Percentiles rank a stretch among this genome's conserved stretches.
These are phyloP conservation scores for Podotricha telesiphe DNA, from an alignment of 2,888 invertebrate species.

Conservation along the genomic window DNA sequence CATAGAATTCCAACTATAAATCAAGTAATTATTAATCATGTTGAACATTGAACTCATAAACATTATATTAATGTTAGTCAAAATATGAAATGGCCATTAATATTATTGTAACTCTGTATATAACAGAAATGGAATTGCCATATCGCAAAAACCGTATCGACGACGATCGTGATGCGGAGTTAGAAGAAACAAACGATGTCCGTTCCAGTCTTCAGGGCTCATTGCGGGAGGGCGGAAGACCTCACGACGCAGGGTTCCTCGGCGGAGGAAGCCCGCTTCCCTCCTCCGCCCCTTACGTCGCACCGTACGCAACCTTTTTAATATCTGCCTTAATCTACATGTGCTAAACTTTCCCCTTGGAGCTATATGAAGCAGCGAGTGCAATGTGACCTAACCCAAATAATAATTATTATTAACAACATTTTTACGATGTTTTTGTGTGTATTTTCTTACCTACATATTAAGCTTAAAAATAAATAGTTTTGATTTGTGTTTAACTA, in stretches of 20 bases:
- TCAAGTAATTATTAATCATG: not conserved
- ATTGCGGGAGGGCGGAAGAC: slow-evolving; percentile 83
- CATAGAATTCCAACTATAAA: not conserved
- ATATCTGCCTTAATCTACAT: slow-evolving; percentile 66
- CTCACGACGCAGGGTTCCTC: slow-evolving; percentile 75
- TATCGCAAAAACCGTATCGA: slow-evolving; percentile 80
- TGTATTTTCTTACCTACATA: not conserved
- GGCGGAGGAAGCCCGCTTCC: slow-evolving; percentile 65
- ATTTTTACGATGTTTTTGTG: too few relatives aligned
- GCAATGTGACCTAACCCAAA: not conserved
- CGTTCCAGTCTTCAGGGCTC: slow-evolving; percentile 87
- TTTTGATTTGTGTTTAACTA: not conserved
- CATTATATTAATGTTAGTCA: not conserved
- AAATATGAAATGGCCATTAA: too few relatives aligned
- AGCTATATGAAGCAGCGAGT: slow-evolving; percentile 48
- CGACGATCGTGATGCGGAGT: slow-evolving; percentile 66
- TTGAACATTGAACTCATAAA: not conserved
- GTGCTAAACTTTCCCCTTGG: slow-evolving; percentile 68
- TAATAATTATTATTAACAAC: not conserved
- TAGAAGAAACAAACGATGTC: slow-evolving; percentile 79
- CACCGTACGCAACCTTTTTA: slow-evolving; percentile 62
- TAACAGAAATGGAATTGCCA: slow-evolving; percentile 85
- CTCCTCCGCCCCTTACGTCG: slow-evolving; percentile 52
- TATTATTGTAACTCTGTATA: too few relatives aligned
- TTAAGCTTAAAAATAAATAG: not conserved